These are phyloP conservation scores for Ceratina australensis DNA, from an alignment of 1,140 invertebrate species.

Conservation along the genomic window DNA sequence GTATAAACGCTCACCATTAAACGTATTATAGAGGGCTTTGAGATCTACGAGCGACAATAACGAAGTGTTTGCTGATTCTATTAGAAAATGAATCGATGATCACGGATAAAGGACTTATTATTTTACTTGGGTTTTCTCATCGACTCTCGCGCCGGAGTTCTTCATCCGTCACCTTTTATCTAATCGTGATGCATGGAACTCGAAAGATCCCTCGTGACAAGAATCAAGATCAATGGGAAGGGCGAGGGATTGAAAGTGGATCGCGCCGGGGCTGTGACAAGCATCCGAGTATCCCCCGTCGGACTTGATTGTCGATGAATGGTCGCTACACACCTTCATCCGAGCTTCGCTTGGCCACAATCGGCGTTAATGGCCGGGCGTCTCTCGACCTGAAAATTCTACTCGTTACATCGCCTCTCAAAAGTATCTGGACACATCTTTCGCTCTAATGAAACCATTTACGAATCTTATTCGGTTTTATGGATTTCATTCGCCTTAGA, in stretches of 20 bases:
- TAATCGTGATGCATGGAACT: constrained; percentile 10
- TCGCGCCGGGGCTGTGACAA: constrained; percentile 21
- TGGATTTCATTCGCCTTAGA: too few species aligned
- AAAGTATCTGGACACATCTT: too few species aligned
- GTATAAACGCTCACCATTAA: not conserved
- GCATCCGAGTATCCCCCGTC: constrained; percentile 31
- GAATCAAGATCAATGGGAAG: constrained; percentile 26
- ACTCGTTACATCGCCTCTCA: too few species aligned
- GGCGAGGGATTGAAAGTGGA: constrained; percentile 23
- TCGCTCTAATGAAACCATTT: too few species aligned
- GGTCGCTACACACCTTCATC: constrained; percentile 23
- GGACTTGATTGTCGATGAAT: constrained; percentile 30
- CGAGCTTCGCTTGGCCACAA: constrained; percentile 32
- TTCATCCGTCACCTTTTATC: not conserved
- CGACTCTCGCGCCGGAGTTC: not conserved
- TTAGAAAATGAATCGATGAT: not conserved
- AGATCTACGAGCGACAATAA: too few species aligned
- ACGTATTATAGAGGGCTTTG: too few species aligned
- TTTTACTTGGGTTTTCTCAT: too few species aligned
- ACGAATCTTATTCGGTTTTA: too few species aligned
- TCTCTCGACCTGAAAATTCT: constrained; percentile 54
- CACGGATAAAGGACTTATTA: too few species aligned
- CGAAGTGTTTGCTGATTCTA: too few species aligned
- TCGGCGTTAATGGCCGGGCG: constrained; percentile 52
- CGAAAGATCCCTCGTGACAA: not conserved